Evolutionary conservation across 2,888 invertebrate species (phyloP).

Genomic region (Acanthosepion esculentum): DNA sequence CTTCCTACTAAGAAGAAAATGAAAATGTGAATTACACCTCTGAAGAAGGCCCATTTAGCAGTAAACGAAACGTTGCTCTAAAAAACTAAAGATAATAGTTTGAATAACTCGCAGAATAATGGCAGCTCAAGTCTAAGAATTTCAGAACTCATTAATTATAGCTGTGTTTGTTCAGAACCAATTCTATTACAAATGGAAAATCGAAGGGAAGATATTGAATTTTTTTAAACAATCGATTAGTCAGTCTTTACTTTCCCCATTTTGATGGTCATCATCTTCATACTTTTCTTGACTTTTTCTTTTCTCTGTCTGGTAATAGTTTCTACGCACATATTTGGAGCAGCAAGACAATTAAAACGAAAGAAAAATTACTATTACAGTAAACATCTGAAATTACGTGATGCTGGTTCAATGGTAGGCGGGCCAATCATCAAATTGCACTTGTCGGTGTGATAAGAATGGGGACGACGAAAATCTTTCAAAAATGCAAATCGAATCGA

Average conservation of each 20-base stretch:
- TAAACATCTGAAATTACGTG: no score
- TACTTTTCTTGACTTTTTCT: not conserved
- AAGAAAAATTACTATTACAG: not conserved
- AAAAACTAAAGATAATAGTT: not conserved
- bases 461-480: no score
- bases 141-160: not conserved
- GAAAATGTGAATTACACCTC: no score
- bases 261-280: not conserved
- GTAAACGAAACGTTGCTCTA: no score
- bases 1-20: no score
- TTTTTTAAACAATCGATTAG: not conserved
- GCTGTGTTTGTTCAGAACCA: not conserved
- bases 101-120: not conserved
- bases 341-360: not conserved
- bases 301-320: not conserved
- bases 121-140: not conserved
- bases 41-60: no score
- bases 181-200: not conserved
- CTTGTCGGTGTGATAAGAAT: no score
- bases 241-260: not conserved
- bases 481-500: no score
- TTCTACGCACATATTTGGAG: not conserved
- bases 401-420: no score
- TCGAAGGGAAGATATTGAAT: not conserved
- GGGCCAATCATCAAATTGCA: no score